These are phyloP conservation scores for Stegastes partitus DNA, from an alignment of 2,113 vertebrate genomes.

Conservation along the genomic window DNA sequence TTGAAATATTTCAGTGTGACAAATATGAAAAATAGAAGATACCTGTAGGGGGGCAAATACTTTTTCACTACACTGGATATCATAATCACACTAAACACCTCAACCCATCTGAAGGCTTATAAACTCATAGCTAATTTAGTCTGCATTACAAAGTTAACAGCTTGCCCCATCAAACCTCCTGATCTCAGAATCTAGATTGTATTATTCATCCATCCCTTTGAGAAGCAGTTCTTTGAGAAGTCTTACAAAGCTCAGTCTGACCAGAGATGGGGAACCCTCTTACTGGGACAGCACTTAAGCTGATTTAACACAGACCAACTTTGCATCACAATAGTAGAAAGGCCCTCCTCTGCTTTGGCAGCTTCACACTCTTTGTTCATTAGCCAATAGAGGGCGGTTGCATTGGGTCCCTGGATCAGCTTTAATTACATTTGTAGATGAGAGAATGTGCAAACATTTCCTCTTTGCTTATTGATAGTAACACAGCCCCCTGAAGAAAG, in stretches of 20 bases:
- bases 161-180: too few relatives aligned
- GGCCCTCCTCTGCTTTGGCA: conserved; percentile 43
- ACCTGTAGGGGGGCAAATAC: too few relatives aligned
- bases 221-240: conserved; percentile 26
- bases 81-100: too few relatives aligned
- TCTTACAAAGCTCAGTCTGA: conserved; percentile 37
- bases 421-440: conserved; percentile 49
- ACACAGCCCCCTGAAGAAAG: not conserved
- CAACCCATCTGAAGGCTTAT: too few relatives aligned
- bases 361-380: conserved; percentile 47
- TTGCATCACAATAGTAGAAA: conserved; percentile 70
- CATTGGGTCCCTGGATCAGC: conserved; percentile 38
- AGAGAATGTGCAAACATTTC: conserved; percentile 42
- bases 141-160: too few relatives aligned
- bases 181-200: conserved; percentile 21
- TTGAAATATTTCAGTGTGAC: too few relatives aligned
- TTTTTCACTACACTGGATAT: too few relatives aligned
- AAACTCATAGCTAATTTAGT: too few relatives aligned
- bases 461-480: conserved; percentile 11
- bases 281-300: conserved; percentile 35
- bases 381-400: conserved; percentile 54
- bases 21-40: too few relatives aligned
- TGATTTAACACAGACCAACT: conserved; percentile 52
- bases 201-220: not conserved
- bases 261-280: conserved; percentile 43